Evolutionary conservation across 2,888 invertebrate genomes (phyloP).

Genomic region (Alloscopus bannaensis): DNA sequence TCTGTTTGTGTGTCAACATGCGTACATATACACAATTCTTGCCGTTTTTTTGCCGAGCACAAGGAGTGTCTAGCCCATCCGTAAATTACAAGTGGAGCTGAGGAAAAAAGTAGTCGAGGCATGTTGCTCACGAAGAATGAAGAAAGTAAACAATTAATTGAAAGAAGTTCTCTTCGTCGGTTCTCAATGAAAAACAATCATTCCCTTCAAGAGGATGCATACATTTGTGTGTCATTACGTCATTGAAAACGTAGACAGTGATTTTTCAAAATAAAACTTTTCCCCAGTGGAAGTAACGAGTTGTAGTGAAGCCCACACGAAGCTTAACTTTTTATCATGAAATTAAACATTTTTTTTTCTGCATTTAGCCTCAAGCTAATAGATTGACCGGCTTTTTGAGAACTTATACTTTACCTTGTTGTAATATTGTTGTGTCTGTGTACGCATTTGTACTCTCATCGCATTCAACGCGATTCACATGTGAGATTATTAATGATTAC

Average conservation of each 20-base stretch:
- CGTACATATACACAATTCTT: not conserved
- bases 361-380: conserved; percentile 41
- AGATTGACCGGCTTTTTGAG: conserved; percentile 39
- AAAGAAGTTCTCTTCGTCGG: too few relatives aligned
- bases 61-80: too few relatives aligned
- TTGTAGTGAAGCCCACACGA: not conserved
- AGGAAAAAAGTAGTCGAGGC: too few relatives aligned
- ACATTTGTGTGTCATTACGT: not conserved
- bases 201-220: not conserved
- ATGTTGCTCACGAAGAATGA: too few relatives aligned
- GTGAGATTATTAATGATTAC: not conserved
- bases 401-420: conserved; percentile 28
- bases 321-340: conserved; percentile 33
- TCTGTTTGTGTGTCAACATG: not conserved
- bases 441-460: not conserved
- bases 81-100: too few relatives aligned
- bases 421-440: too few relatives aligned
- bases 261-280: not conserved
- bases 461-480: not conserved
- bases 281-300: conserved; percentile 22
- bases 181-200: not conserved
- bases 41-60: too few relatives aligned
- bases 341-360: conserved; percentile 55
- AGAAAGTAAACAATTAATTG: too few relatives aligned
- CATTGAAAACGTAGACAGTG: not conserved